These are phyloP conservation scores for Psittacula derbiana DNA, from an alignment of 2,797 vertebrate genomes.

Conservation along the genomic window DNA sequence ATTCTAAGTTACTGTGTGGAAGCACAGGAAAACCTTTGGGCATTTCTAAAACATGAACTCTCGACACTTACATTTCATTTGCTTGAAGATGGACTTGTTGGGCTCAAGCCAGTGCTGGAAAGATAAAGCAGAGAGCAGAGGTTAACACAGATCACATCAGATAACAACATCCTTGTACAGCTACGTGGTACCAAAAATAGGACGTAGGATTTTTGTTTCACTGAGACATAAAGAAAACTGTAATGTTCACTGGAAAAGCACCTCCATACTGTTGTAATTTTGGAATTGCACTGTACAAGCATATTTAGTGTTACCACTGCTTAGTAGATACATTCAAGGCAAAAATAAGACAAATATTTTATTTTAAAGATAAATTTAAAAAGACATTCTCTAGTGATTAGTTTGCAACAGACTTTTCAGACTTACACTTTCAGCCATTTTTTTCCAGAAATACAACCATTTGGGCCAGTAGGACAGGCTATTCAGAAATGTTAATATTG, in stretches of 20 bases:
- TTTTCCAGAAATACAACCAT: background rate
- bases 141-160: background rate
- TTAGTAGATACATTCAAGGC: background rate
- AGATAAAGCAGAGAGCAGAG: slow-evolving; percentile 51
- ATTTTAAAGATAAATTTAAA: background rate
- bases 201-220: background rate
- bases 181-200: background rate
- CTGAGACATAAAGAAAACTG: background rate
- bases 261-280: background rate
- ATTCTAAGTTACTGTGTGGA: background rate
- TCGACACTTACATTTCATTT: slow-evolving; percentile 97
- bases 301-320: background rate
- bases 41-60: background rate
- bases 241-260: background rate
- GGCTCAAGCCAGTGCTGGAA: slow-evolving; percentile 96
- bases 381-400: background rate
- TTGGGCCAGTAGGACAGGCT: background rate
- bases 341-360: background rate
- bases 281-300: background rate
- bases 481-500: background rate
- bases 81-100: slow-evolving; percentile 91
- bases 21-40: background rate
- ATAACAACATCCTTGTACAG: background rate
- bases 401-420: background rate
- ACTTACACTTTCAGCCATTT: background rate